A percentile compares a stretch with the other conserved stretches of the same genome.
Conservation (phyloP, 2,113 vertebrate genomes). For the Varanus salvator region DNA sequence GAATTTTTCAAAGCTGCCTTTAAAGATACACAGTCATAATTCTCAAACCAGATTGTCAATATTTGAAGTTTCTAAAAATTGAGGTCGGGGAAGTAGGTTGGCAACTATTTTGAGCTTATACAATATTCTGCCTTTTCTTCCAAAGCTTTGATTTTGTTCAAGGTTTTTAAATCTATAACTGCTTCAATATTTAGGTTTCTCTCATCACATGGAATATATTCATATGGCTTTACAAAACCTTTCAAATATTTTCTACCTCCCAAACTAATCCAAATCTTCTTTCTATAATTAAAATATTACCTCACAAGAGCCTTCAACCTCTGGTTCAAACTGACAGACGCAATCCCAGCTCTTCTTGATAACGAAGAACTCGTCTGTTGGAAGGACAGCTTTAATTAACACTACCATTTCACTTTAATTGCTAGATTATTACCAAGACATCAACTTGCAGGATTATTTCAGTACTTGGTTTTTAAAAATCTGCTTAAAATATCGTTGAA, state of each 20-base stretch:
- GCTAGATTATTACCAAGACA: constrained; percentile 61
- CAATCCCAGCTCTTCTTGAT: constrained; percentile 59
- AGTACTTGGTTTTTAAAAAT: background rate
- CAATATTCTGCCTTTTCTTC: constrained; percentile 25
- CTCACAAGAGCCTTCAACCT: constrained; percentile 43
- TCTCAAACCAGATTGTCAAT: constrained; percentile 17
- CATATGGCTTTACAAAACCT: constrained; percentile 55
- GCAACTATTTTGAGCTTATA: background rate
- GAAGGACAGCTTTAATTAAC: constrained; percentile 74
- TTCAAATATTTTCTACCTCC: constrained; percentile 53
- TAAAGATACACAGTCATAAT: background rate
- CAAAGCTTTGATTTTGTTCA: constrained; percentile 21
- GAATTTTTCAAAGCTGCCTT: background rate
- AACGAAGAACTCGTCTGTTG: constrained; percentile 54
- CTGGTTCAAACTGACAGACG: constrained; percentile 48
- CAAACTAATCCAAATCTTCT: constrained; percentile 65
- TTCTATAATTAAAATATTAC: constrained; percentile 66
- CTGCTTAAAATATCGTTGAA: constrained; percentile 26
- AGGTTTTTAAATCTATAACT: constrained; percentile 27
- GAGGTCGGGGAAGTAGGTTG: constrained; percentile 33
- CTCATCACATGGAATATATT: constrained; percentile 54
- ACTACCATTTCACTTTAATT: constrained; percentile 66
- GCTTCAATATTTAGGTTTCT: constrained; percentile 55
- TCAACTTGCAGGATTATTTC: constrained; percentile 38
- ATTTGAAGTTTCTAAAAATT: constrained; percentile 48